Conservation (phyloP, 2,888 invertebrate species). For the Agrotis segetum region DNA sequence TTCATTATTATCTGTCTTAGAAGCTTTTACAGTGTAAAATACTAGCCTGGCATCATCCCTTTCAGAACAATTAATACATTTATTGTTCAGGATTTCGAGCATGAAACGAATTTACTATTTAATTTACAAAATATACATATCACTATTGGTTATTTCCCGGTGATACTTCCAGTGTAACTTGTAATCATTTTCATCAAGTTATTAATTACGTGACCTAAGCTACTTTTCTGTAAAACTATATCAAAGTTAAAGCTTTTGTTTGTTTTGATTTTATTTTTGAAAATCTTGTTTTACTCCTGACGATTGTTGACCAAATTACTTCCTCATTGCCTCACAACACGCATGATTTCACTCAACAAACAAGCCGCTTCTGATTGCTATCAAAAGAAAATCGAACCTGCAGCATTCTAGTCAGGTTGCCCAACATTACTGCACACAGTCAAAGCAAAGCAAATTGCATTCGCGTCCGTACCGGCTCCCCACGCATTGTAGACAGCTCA, state of each 20-base stretch:
- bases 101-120: too few species aligned
- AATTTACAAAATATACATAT: too few species aligned
- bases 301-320: neutral
- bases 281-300: too few species aligned
- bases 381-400: conserved; percentile 20
- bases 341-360: conserved; percentile 12
- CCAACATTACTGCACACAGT: conserved; percentile 37
- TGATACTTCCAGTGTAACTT: too few species aligned
- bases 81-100: neutral
- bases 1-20: conserved; percentile 14
- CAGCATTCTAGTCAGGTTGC: conserved; percentile 22
- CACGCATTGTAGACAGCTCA: conserved; percentile 57
- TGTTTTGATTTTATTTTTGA: too few species aligned
- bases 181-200: too few species aligned
- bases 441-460: conserved; percentile 56
- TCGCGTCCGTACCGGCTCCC: conserved; percentile 36
- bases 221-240: too few species aligned
- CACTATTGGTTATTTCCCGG: too few species aligned
- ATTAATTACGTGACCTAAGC: too few species aligned
- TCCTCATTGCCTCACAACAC: neutral
- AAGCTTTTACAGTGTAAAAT: neutral
- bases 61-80: too few species aligned
- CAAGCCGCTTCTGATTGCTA: neutral
- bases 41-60: neutral
- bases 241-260: neutral